phyloP scores from a whole-genome alignment of 30 jellyfish, hydroid and myxozoan genomes.

The Cassiopea andromeda region DNA sequence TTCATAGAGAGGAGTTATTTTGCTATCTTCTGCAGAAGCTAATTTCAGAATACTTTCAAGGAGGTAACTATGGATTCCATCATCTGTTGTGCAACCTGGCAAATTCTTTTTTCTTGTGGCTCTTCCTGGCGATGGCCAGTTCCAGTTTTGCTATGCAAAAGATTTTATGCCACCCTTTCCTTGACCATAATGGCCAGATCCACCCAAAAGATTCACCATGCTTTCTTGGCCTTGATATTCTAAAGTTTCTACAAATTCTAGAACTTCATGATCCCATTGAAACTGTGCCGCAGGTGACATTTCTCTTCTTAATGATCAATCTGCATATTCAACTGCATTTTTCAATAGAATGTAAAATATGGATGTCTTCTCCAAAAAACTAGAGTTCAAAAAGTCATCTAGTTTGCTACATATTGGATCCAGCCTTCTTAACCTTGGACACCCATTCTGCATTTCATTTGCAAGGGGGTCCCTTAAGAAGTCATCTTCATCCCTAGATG shows the following conservation, averaged over 20 bases:
- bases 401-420: not conserved
- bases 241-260: conserved; percentile 34
- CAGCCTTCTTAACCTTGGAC: not conserved
- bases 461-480: not conserved
- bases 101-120: conserved; percentile 19
- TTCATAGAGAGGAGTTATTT: not conserved
- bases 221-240: conserved; percentile 41
- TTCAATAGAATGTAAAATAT: too few species aligned
- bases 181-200: conserved; percentile 22
- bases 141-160: conserved; percentile 33
- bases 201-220: conserved; percentile 32
- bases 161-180: conserved; percentile 35
- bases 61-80: not conserved
- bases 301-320: not conserved
- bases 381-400: not conserved
- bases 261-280: conserved; percentile 39
- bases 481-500: not conserved
- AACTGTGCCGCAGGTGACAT: not conserved
- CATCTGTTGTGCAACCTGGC: not conserved
- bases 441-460: not conserved
- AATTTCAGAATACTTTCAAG: not conserved
- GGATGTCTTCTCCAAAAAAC: not conserved
- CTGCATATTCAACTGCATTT: not conserved
- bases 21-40: not conserved
- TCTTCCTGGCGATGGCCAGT: conserved; percentile 45